phyloP scores from a whole-genome alignment of 2,888 invertebrate genomes.

The Biston betularia region DNA sequence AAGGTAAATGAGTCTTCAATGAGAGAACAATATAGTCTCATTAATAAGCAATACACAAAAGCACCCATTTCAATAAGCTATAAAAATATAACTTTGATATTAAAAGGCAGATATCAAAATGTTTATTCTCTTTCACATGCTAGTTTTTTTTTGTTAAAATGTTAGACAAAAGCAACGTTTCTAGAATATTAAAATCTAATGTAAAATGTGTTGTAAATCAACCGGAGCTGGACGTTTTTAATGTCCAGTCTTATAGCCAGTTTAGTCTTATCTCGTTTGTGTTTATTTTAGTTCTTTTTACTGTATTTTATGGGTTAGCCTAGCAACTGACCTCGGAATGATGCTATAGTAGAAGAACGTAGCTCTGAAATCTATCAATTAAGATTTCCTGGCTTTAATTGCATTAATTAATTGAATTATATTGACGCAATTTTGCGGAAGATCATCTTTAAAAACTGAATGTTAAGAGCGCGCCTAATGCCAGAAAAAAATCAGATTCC shows the following conservation, averaged over 20 bases:
- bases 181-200: conserved; percentile 22
- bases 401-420: background rate
- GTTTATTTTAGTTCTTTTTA: conserved; percentile 22
- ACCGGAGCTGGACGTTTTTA: conserved; percentile 17
- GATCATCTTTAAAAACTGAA: background rate
- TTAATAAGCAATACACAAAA: no score
- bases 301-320: conserved; percentile 15
- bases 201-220: conserved; percentile 19
- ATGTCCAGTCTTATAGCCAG: conserved; percentile 17
- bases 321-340: conserved; percentile 6
- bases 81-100: no score
- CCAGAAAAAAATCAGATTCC: no score
- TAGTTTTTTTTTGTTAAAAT: conserved; percentile 1
- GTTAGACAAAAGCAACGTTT: conserved; percentile 8
- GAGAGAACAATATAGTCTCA: no score
- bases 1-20: no score
- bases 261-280: conserved; percentile 17
- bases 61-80: no score
- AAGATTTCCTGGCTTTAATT: conserved; percentile 1
- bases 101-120: background rate
- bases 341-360: background rate
- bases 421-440: background rate
- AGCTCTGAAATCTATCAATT: background rate
- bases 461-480: no score
- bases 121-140: conserved; percentile 4